Evolutionary conservation across 2,113 vertebrate genomes (phyloP), one percentile per base, ranked within the genome.

Genomic region (Caretta caretta): DNA sequence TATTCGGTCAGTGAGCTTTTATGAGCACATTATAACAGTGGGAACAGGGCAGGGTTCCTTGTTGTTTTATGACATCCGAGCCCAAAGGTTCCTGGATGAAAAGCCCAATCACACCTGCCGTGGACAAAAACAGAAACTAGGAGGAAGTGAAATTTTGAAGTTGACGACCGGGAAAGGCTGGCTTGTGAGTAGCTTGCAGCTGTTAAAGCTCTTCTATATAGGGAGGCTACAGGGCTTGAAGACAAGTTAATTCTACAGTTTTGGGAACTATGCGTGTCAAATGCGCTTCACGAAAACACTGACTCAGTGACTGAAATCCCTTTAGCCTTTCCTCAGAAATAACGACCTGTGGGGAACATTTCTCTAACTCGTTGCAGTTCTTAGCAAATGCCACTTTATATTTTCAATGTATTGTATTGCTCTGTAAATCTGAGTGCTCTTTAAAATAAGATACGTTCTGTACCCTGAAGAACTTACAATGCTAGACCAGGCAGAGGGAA

Each of bases 1-100:
- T 48, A 99, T 99, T 96, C 99, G 99, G 6, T 99, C 99, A 0
- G 99, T 99, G 97, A 99, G 99, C 98, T 99, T 99, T 98, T 99
- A 99, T 0, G 99, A 99, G 95, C 99, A 99, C 97, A 99, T 99
- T 49, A 99, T 99, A 97, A 99, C 99, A 1, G 99, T 99, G 97
- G 99, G 99, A 85, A 99, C 99, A 0, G 99, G 99, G 20, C 99
- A 99, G 72, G 99, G 99, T 13, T 99, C 99, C 42, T 98, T 99
- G 49, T 97, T 99, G 35, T 99, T 99, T 95, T 99, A 99, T 1
- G 99, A 99, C 93, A 99, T 99, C 97, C 98, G 99, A 94, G 99
- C 99, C 89, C 99, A 99, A 96, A 98, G 99, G 76, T 99, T 99
- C 97, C 98, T 99, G 92, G 99, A 99, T 81, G 98, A 99, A 92